Conservation (phyloP, 2,888 invertebrate genomes). For the Phytoseiulus persimilis region DNA sequence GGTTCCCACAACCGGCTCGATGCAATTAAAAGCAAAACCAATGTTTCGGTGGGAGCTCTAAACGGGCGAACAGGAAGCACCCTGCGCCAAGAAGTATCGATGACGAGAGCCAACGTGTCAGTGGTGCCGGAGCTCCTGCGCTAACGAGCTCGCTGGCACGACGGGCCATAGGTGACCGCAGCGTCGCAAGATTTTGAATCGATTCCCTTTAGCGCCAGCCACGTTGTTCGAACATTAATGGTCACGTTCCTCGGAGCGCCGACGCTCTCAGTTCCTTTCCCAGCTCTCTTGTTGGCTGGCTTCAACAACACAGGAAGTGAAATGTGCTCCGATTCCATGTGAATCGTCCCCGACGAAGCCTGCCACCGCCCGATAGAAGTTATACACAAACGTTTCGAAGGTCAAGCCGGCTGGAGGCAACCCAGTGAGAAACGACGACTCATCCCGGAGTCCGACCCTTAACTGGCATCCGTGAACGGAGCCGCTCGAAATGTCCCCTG, state of each 20-base stretch:
- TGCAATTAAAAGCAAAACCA: not conserved
- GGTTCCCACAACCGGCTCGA: not conserved
- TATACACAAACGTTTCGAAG: no score
- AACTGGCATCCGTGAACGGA: not conserved
- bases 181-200: not conserved
- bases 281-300: not conserved
- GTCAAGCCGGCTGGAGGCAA: not conserved
- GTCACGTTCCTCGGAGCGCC: not conserved
- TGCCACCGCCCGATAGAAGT: no score
- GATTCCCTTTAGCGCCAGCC: not conserved
- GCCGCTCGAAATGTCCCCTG: not conserved
- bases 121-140: not conserved
- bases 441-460: not conserved
- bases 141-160: not conserved
- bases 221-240: not conserved
- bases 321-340: no score
- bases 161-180: not conserved
- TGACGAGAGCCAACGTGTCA: not conserved
- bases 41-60: not conserved
- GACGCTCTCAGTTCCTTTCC: not conserved
- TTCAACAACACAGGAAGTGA: no score
- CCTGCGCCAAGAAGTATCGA: not conserved
- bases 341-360: no score
- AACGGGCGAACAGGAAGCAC: not conserved
- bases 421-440: not conserved